phyloP scores from a whole-genome alignment of 2,113 vertebrate genomes.

The Connochaetes taurinus region DNA sequence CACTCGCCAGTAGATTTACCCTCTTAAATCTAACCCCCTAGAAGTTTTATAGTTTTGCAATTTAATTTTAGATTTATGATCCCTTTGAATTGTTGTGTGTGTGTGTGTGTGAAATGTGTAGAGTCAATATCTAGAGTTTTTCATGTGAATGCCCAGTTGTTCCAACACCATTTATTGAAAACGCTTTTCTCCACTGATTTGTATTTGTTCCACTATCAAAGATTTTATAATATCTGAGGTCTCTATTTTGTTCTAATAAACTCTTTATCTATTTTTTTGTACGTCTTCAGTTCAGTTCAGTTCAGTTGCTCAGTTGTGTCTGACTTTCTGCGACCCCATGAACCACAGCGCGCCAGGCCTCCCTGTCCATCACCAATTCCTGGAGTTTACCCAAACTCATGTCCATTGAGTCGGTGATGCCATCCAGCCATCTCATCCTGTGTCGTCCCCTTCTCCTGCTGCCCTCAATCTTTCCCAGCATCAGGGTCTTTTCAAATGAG shows the following conservation, averaged over 20 bases:
- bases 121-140: background rate
- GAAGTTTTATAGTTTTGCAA: background rate
- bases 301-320: background rate
- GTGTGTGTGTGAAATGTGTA: background rate
- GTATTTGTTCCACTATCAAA: background rate
- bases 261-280: background rate
- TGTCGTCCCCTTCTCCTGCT: background rate
- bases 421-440: background rate
- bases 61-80: background rate
- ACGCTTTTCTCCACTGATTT: background rate
- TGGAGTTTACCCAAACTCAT: background rate
- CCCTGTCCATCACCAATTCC: background rate
- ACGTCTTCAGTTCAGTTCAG: background rate
- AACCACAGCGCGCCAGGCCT: background rate
- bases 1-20: background rate
- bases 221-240: background rate
- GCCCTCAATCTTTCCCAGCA: background rate
- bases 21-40: background rate
- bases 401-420: background rate
- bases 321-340: background rate
- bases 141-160: background rate
- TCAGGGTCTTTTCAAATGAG: background rate
- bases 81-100: background rate
- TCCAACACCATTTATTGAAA: background rate
- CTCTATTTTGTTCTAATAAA: background rate